Evolutionary conservation across 2,797 vertebrate genomes (phyloP).

Genomic region (Cyprinella venusta): DNA sequence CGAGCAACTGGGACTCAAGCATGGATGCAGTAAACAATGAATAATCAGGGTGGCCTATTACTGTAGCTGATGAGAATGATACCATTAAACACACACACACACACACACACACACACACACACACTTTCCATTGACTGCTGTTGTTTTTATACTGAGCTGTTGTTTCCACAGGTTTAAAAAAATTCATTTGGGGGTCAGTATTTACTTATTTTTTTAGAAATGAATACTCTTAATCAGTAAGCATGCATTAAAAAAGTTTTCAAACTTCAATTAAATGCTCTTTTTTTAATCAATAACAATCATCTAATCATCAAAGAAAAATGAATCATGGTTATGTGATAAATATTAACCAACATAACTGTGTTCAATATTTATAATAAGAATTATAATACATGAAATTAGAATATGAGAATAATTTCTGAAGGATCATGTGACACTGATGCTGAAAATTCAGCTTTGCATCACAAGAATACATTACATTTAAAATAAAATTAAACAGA

Average conservation of each 20-base stretch:
- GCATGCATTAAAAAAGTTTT: neutral
- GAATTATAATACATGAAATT: neutral
- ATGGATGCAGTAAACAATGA: slow-evolving; percentile 23
- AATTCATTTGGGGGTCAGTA: neutral
- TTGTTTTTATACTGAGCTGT: neutral
- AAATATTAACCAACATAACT: neutral
- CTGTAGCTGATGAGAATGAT: slow-evolving; percentile 44
- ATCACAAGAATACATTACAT: neutral
- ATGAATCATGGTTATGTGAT: neutral
- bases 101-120: neutral
- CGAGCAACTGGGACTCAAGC: slow-evolving; percentile 6
- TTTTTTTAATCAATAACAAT: neutral
- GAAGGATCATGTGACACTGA: neutral
- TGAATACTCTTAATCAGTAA: neutral
- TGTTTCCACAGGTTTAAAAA: neutral
- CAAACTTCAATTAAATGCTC: neutral
- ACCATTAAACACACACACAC: neutral
- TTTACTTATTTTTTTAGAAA: neutral
- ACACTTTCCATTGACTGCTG: slow-evolving; percentile 17
- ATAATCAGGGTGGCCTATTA: slow-evolving; percentile 40
- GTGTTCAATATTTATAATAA: neutral
- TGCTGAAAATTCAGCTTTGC: neutral
- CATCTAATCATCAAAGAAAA: neutral
- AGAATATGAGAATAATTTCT: neutral
- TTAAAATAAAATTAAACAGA: neutral